Base-by-base conservation (phyloP, 2,888 invertebrate species). In the Leptinotarsa haldemani region DNA sequence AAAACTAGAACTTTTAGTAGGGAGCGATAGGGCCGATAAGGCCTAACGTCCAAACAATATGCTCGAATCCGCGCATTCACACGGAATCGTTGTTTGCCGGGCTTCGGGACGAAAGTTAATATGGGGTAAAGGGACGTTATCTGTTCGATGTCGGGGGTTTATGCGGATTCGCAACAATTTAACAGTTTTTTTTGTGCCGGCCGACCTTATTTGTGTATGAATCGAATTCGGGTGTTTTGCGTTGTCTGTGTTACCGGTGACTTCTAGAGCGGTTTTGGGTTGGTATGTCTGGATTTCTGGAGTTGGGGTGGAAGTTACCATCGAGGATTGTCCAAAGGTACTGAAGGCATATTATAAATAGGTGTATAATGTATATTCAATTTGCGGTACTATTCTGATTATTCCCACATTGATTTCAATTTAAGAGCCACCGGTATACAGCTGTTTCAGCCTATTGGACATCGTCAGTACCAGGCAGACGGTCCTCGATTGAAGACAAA, bases 71-170 rank as follows among this genome's bases (percentile, higher is more conserved):
- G 47, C 70, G 56, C 65, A 65, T 65, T 56, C 47, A 56, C 70
- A 56, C 22, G 22, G 20, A 56, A 56, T 13, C 56, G 18, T n/a
- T 30, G 61, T 61, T 65, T 46, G 70, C 25, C 15, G 20, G 65
- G 65, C 46, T 70, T 22, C 46, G 69, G 48, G 47, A 18, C 56
- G 20, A 69, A 69, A 69, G 69, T 47, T 69, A 69, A 69, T 61
- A 69, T 58, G 69, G 69, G 69, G 30, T 61, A 61, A 69, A 50
- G 50, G 56, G 69, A 58, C 53, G 58, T 61, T 61, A 69, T 69
- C 69, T 69, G 58, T 58, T 22, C 61, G 61, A 56, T 56, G 56
- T 61, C 13, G 58, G 58, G 48, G 61, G n/a, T 69, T 47, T 48
- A 15, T 61, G 15, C 7, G 40, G 40, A 61, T 61, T 61, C 25